Evolutionary conservation across 2,888 invertebrate species (phyloP), one percentile per base, ranked within the genome.

Genomic region (Heterodera filipjevi): DNA sequence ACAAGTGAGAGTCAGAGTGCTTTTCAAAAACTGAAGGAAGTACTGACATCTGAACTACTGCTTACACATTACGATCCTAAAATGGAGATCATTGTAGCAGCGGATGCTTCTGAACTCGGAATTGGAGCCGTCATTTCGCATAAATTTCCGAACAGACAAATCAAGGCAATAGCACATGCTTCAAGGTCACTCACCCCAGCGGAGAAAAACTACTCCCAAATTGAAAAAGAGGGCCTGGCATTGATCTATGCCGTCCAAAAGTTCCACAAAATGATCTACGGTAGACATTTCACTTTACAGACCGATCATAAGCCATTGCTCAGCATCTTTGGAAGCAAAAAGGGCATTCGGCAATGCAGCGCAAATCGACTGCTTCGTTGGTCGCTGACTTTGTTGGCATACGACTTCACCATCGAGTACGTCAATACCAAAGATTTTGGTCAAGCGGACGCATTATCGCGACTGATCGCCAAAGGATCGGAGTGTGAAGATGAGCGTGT

Each of bases 221-320:
- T 83, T n/a, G 85, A 83, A 84, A 90, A 83, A 77, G 87, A 89
- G 85, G 89, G 90, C 8, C 82, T 89, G 53, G 82, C 87, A 22
- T 81, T 90, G 8, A 85, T 90, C 27, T 91, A n/a, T 87, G 90
- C 89, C 2, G 86, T 90, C 1, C 85, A 86, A 39, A 89, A 89
- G 82, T 91, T 90, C 84, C 89, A 90, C 71, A 84, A 89, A 35
- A 91, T 89, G 81, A 70, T 91, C 0, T 90, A 84, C 80, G 90
- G 90, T 3, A 82, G 88, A 33, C 84, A 85, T 30, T 91, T 91
- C 81, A 89, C 89, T 2, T 82, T 85, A 0, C 79, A 78, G 16
- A 85, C 85, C 2, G 85, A 85, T 71, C 85, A 85, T 49, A 77
- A 82, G 79, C 90, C 91, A 0, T 81, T 91, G 3, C 89, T 85